Evolutionary conservation across 1,140 invertebrate species (phyloP).

Genomic region (Drosophila hydei): DNA sequence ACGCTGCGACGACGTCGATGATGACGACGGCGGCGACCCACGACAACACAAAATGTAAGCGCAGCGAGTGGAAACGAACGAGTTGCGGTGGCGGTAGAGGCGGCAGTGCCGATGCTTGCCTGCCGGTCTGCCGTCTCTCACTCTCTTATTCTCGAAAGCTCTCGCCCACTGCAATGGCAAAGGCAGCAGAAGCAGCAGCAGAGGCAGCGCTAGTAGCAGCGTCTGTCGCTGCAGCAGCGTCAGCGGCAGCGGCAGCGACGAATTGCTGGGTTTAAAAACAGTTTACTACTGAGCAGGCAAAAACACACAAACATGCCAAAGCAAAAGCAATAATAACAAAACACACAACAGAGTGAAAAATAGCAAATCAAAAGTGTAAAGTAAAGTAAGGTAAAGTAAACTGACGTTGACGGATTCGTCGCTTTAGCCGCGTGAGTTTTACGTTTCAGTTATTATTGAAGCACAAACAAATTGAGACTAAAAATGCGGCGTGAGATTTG

Average conservation of each 20-base stretch:
- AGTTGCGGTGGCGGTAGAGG: slow-evolving; percentile 29
- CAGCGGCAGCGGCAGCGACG: slow-evolving; percentile 8
- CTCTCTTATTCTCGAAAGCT: slow-evolving; percentile 31
- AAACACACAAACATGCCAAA: slow-evolving; percentile 40
- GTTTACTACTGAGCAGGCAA: slow-evolving; percentile 41
- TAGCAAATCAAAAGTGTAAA: slow-evolving; percentile 41
- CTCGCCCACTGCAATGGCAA: slow-evolving; percentile 29
- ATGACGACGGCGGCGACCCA: slow-evolving; percentile 55
- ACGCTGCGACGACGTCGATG: slow-evolving; percentile 48
- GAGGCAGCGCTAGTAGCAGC: slow-evolving; percentile 5
- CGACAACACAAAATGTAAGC: slow-evolving; percentile 66
- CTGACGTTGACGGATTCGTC: slow-evolving; percentile 76
- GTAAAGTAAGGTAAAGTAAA: slow-evolving; percentile 56
- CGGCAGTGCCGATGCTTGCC: slow-evolving; percentile 8
- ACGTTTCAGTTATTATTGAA: slow-evolving; percentile 83
- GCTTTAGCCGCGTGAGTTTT: slow-evolving; percentile 76
- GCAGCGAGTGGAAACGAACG: slow-evolving; percentile 56
- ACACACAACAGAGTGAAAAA: slow-evolving; percentile 29
- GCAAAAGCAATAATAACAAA: slow-evolving; percentile 35
- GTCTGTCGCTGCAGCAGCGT: too few species aligned
- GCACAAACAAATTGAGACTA: slow-evolving; percentile 79
- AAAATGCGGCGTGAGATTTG: slow-evolving; percentile 83
- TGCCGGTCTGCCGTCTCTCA: slow-evolving; percentile 14
- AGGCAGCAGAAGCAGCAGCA: not conserved
- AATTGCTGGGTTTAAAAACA: slow-evolving; percentile 30